phyloP scores from a whole-genome alignment of 1,140 invertebrate species.

The Halesus radiatus region DNA sequence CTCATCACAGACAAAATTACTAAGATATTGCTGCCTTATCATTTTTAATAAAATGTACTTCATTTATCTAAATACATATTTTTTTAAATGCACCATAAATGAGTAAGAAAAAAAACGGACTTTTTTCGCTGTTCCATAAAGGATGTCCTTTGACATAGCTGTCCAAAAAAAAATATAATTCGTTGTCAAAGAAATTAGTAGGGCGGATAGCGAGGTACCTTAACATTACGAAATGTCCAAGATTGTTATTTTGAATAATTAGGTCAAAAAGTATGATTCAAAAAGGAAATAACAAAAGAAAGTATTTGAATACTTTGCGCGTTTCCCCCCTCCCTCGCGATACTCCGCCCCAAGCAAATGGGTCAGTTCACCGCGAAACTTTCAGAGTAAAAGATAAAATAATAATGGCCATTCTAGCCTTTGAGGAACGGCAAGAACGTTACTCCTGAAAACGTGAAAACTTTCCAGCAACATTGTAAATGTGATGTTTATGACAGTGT shows the following conservation, averaged over 20 bases:
- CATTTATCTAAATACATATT: too few relatives aligned
- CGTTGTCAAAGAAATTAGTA: too few relatives aligned
- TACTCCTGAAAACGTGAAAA: constrained; percentile 16
- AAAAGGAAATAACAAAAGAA: constrained; percentile 28
- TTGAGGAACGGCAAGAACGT: constrained; percentile 24
- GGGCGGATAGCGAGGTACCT: too few relatives aligned
- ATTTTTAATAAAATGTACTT: too few relatives aligned
- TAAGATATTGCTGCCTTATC: too few relatives aligned
- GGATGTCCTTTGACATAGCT: too few relatives aligned
- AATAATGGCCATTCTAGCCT: constrained; percentile 24
- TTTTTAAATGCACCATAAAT: too few relatives aligned
- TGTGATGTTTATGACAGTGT: constrained; percentile 4
- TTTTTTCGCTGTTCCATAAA: too few relatives aligned
- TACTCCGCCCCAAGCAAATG: constrained; percentile 28
- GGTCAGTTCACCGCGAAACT: constrained; percentile 34
- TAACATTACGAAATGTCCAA: too few relatives aligned
- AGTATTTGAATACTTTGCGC: not conserved
- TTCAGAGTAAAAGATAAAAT: constrained; percentile 20
- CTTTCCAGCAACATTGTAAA: constrained; percentile 1
- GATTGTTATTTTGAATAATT: not conserved
- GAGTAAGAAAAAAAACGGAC: too few relatives aligned
- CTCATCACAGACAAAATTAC: too few relatives aligned
- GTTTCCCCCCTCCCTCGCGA: not conserved
- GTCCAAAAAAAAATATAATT: too few relatives aligned
- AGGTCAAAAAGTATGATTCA: not conserved